A percentile compares a stretch with the other conserved stretches of the same genome.
phyloP scores from a whole-genome alignment of 2,888 invertebrate genomes.

The Drosophila suboccidentalis region DNA sequence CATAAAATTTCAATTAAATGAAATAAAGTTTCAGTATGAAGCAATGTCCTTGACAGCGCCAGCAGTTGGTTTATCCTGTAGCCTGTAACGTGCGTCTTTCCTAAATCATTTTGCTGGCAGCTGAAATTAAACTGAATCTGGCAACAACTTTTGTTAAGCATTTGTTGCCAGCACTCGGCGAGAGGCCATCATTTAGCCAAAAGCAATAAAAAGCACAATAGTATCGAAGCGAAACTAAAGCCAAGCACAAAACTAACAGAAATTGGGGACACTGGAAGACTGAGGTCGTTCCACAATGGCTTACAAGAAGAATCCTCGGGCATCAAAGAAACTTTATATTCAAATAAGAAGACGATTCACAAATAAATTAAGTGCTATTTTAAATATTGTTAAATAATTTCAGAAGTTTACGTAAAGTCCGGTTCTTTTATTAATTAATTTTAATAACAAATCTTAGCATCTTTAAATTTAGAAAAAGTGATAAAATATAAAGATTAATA shows the following conservation, averaged over 20 bases:
- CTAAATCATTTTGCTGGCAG: slow-evolving; percentile 79
- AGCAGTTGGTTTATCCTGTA: slow-evolving; percentile 22
- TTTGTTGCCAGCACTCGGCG: slow-evolving; percentile 63
- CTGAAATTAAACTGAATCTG: slow-evolving; percentile 68
- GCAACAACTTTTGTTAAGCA: slow-evolving; percentile 74
- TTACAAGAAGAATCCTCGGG: slow-evolving; percentile 1
- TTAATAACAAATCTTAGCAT: neutral
- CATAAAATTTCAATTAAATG: slow-evolving; percentile 80
- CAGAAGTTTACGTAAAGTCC: neutral
- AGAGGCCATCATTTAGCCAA: slow-evolving; percentile 66
- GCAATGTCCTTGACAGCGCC: slow-evolving; percentile 62
- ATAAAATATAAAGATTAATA: neutral
- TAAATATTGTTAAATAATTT: neutral
- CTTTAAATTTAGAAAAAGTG: neutral
- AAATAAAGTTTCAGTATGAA: slow-evolving; percentile 63
- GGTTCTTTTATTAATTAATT: neutral
- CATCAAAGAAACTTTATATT: neutral
- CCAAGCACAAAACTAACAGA: slow-evolving; percentile 13
- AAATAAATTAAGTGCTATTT: neutral
- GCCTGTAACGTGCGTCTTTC: slow-evolving; percentile 61
- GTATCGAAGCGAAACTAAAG: slow-evolving; percentile 39
- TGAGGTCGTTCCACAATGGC: slow-evolving; percentile 1
- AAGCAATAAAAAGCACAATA: slow-evolving; percentile 61
- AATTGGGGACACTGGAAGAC: neutral
- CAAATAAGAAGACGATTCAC: neutral